phyloP scores from a whole-genome alignment of 92 coral and sea anemone genomes.

The Pocillopora grandis region DNA sequence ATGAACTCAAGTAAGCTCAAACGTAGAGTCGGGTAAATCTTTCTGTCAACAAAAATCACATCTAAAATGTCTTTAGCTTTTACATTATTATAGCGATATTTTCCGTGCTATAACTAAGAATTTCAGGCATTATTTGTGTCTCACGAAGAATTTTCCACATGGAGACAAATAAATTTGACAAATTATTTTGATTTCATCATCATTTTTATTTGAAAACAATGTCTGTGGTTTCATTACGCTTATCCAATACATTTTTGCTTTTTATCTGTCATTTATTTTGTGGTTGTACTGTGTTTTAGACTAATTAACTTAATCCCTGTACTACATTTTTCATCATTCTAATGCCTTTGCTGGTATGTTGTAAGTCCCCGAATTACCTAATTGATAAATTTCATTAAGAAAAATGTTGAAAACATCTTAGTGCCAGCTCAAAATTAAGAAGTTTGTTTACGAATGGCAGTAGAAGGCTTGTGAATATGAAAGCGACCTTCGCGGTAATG shows the following conservation, averaged over 20 bases:
- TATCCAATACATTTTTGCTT: constrained; percentile 1
- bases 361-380: not conserved
- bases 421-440: no score
- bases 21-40: not conserved
- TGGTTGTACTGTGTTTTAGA: constrained; percentile 2
- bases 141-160: not conserved
- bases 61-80: no score
- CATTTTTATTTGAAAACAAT: not conserved
- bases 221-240: constrained; percentile 17
- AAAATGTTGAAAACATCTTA: no score
- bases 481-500: no score
- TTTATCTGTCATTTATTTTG: not conserved
- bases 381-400: not conserved
- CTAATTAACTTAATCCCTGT: not conserved
- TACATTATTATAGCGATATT: no score
- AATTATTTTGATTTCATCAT: constrained; percentile 4
- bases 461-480: no score
- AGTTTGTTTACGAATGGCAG: no score
- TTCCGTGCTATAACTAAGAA: no score
- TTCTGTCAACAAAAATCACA: not conserved
- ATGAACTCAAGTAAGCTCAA: not conserved
- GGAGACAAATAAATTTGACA: not conserved
- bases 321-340: constrained; percentile 19
- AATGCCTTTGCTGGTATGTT: not conserved
- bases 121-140: not conserved